A percentile compares a stretch with the other conserved stretches of the same genome.
phyloP scores from a whole-genome alignment of 2,888 invertebrate genomes.

The Cyaniris semiargus region DNA sequence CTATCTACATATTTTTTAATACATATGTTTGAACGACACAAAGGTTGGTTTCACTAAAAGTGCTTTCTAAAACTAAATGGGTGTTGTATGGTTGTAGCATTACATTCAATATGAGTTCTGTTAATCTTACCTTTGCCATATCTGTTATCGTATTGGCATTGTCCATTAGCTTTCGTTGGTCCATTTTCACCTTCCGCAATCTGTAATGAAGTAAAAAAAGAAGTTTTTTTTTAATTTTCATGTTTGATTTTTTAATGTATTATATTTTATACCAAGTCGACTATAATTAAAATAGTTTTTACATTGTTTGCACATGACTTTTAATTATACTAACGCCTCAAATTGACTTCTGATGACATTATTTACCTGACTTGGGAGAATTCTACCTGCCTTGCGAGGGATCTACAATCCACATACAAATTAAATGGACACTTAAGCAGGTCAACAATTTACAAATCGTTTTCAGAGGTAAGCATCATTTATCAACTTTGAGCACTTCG shows the following conservation, averaged over 20 bases:
- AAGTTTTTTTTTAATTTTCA: neutral
- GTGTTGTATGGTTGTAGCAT: slow-evolving; percentile 71
- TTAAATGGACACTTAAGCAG: neutral
- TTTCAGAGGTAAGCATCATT: neutral
- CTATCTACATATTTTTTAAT: neutral
- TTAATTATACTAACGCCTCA: neutral
- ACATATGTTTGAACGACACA: neutral
- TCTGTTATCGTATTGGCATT: slow-evolving; percentile 99
- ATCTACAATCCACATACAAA: neutral
- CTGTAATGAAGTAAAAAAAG: slow-evolving; percentile 72
- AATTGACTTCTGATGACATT: neutral
- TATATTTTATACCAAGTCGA: no score
- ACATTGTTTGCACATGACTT: neutral
- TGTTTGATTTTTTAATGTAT: neutral
- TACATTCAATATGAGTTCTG: slow-evolving; percentile 45
- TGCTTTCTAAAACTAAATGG: slow-evolving; percentile 63
- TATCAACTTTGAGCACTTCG: slow-evolving; percentile 23
- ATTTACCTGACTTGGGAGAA: neutral
- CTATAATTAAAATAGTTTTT: neutral
- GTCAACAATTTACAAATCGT: neutral
- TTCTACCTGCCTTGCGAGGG: neutral
- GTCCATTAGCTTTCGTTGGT: slow-evolving; percentile 99
- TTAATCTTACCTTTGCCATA: slow-evolving; percentile 96
- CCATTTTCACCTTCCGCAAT: slow-evolving; percentile 99
- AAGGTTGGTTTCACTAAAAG: slow-evolving; percentile 36